phyloP scores from a whole-genome alignment of 2,888 invertebrate genomes.

The Clunio marinus region DNA sequence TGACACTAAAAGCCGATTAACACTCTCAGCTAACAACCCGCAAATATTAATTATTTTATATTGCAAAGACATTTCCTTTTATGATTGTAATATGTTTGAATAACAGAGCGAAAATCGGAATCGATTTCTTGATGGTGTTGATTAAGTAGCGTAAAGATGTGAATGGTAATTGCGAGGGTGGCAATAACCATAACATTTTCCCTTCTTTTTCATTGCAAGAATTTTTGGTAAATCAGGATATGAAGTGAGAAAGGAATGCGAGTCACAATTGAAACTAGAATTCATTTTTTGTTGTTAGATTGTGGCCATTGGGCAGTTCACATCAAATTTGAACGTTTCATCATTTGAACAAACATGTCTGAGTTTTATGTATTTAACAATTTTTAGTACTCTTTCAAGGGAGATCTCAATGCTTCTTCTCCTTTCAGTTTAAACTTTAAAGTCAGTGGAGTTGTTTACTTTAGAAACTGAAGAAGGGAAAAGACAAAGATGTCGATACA shows the following conservation, averaged over 20 bases:
- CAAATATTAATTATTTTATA: constrained; percentile 38
- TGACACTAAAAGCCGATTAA: constrained; percentile 15
- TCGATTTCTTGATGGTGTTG: constrained; percentile 31
- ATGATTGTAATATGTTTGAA: constrained; percentile 25
- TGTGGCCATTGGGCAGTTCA: too few species aligned
- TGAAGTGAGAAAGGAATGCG: too few species aligned
- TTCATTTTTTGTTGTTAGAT: too few species aligned
- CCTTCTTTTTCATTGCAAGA: too few species aligned
- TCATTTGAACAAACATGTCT: background rate
- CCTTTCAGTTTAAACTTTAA: too few species aligned
- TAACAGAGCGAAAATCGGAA: constrained; percentile 13
- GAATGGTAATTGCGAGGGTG: constrained; percentile 28
- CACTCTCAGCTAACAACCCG: background rate
- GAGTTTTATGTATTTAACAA: too few species aligned
- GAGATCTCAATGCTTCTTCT: too few species aligned
- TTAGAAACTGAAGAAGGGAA: constrained; percentile 1
- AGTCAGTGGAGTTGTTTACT: background rate
- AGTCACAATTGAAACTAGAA: too few species aligned
- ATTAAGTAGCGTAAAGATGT: constrained; percentile 37
- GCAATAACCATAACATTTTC: constrained; percentile 35
- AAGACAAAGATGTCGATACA: constrained; percentile 24
- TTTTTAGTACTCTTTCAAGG: too few species aligned
- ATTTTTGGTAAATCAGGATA: too few species aligned
- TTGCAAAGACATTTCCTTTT: constrained; percentile 39
- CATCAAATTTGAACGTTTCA: too few species aligned